Percentiles rank a stretch among this genome's conserved stretches.
phyloP scores from a whole-genome alignment of 92 coral and sea anemone genomes.

The Zoanthus sociatus region DNA sequence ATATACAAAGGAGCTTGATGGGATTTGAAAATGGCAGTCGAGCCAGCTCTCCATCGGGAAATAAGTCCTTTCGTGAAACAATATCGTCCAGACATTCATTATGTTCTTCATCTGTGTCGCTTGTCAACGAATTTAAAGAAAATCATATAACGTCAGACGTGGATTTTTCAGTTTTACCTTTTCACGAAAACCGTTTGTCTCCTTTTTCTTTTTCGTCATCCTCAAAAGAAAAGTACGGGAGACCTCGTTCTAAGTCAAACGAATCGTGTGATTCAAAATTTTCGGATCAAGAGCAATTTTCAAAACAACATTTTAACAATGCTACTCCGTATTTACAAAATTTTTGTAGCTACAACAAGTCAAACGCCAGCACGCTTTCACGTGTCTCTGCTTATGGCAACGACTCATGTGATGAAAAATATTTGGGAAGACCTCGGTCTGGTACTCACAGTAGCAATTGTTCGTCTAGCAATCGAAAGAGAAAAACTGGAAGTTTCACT shows the following conservation, averaged over 20 bases:
- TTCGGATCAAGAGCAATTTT: background rate
- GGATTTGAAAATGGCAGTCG: background rate
- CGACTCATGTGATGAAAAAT: background rate
- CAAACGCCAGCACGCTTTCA: background rate
- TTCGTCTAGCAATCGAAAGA: conserved; percentile 13
- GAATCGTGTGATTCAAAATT: conserved; percentile 12
- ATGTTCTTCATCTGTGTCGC: background rate
- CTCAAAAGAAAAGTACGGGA: background rate
- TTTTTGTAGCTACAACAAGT: background rate
- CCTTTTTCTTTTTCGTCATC: background rate
- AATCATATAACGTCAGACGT: conserved; percentile 9
- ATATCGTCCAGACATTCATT: background rate
- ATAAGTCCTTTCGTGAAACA: background rate
- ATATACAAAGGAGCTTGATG: background rate
- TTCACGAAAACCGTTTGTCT: background rate
- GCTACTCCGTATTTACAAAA: background rate
- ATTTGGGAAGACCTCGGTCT: conserved; percentile 3
- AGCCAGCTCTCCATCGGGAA: background rate
- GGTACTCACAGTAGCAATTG: conserved; percentile 12
- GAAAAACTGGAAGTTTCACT: conserved; percentile 41
- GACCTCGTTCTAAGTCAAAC: conserved; percentile 19
- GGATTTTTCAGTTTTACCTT: conserved; percentile 12
- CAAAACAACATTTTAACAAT: background rate
- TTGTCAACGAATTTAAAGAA: background rate
- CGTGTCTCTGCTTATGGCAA: background rate